Conservation (phyloP, 2,797 vertebrate genomes). For the Rhinoraja longicauda region DNA sequence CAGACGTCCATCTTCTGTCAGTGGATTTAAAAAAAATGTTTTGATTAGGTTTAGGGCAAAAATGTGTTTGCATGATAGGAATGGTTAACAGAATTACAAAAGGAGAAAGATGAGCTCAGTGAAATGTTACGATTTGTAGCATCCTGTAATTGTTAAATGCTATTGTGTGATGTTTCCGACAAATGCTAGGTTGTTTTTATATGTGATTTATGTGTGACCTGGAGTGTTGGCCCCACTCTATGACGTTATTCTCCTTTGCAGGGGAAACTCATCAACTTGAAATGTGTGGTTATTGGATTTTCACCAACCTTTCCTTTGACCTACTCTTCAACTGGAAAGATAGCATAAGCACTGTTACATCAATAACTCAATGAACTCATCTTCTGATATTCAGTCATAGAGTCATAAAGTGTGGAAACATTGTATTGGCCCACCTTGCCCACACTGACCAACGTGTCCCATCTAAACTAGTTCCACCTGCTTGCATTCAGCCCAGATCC, state of each 20-base stretch:
- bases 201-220: not conserved
- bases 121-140: not conserved
- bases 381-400: no score
- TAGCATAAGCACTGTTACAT: not conserved
- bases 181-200: not conserved
- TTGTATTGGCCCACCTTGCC: no score
- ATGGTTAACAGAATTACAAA: constrained; percentile 2
- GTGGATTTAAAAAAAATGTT: not conserved
- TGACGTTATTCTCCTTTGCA: not conserved
- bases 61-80: not conserved
- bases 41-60: not conserved
- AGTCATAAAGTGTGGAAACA: no score
- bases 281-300: not conserved
- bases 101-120: not conserved
- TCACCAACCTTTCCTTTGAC: not conserved
- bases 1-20: not conserved
- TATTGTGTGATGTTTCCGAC: not conserved
- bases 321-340: not conserved
- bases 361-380: no score
- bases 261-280: not conserved
- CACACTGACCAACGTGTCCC: no score
- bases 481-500: no score
- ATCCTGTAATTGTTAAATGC: constrained; percentile 13
- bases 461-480: no score
- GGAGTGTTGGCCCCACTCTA: not conserved